phyloP scores from a whole-genome alignment of 2,888 invertebrate genomes.

The Euclidia mi region DNA sequence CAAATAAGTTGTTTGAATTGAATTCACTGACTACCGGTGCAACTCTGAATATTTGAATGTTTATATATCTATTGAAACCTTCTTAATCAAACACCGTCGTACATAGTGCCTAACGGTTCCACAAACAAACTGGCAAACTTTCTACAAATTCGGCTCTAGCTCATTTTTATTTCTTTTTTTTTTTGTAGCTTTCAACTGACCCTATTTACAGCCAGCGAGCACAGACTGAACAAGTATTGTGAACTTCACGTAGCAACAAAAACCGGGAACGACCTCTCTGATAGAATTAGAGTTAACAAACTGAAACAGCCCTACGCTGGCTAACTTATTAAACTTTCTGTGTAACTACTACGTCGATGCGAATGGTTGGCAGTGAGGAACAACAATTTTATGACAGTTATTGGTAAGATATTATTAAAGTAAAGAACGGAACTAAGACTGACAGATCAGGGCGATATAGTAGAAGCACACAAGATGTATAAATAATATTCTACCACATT shows the following conservation, averaged over 20 bases:
- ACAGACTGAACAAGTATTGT: conserved; percentile 57
- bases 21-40: too few species aligned
- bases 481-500: too few species aligned
- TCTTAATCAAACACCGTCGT: conserved; percentile 30
- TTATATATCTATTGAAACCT: too few species aligned
- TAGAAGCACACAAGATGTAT: too few species aligned
- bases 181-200: conserved; percentile 31
- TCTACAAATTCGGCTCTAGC: conserved; percentile 34
- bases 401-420: too few species aligned
- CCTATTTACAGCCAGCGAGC: conserved; percentile 41
- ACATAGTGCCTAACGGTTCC: conserved; percentile 21
- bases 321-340: conserved; percentile 65
- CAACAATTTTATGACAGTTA: conserved; percentile 24
- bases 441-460: too few species aligned
- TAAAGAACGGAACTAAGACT: too few species aligned
- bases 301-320: conserved; percentile 58
- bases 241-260: conserved; percentile 57
- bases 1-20: too few species aligned
- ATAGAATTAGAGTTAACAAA: conserved; percentile 72
- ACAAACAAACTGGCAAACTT: conserved; percentile 28
- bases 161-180: conserved; percentile 40
- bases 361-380: conserved; percentile 21
- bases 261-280: conserved; percentile 61
- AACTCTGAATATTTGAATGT: too few species aligned
- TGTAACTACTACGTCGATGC: conserved; percentile 46